Evolutionary conservation across 2,797 vertebrate species (phyloP), one percentile per base, ranked within the genome.

Genomic region (Apogon hyalosoma): DNA sequence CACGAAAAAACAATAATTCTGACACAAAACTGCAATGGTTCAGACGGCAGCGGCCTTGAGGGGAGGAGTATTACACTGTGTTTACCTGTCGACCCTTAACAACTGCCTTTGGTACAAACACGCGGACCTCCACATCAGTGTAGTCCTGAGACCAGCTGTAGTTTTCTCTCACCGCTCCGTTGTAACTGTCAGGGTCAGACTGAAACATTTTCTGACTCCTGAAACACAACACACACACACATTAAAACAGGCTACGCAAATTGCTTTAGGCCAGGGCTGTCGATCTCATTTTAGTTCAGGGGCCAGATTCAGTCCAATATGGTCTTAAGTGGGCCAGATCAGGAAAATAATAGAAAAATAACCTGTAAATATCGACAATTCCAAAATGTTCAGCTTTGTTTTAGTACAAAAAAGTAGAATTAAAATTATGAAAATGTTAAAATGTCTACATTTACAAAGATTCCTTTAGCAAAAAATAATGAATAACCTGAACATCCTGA

Each of bases 131-230:
- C 91, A 99, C 82, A 61, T 99, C 98, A 0, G 92, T 94, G 92
- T 96, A 99, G 88, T 99, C 98, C 83, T 99, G 98, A 6, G 97
- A 99, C 98, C 97, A 99, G 79, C 91, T 90, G 65, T 99, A 99
- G 74, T 94, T 96, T 57, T 98, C 96, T 43, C 96, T 91, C 59
- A 97, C 93, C 0, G 98, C 97, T 6, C 98, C 97, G 0, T 99
- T 99, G 87, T 99, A 99, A 79, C 97, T 98, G 85, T 99, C 98
- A 0, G 96, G 92, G 71, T 96, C 92, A 2, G 86, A 88, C 92
- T 98, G 96, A 75, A 92, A 95, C 60, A 76, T 86, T 24, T 92
- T 90, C 87, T 94, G 94, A 47, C 45, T 76, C 83, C 97, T 97
- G 75, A 47, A 67, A 75, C 38, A 63, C 75, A 70, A 65, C 12